These are phyloP conservation scores for Halichoeres trimaculatus DNA, from an alignment of 2,113 vertebrate genomes.

Conservation along the genomic window DNA sequence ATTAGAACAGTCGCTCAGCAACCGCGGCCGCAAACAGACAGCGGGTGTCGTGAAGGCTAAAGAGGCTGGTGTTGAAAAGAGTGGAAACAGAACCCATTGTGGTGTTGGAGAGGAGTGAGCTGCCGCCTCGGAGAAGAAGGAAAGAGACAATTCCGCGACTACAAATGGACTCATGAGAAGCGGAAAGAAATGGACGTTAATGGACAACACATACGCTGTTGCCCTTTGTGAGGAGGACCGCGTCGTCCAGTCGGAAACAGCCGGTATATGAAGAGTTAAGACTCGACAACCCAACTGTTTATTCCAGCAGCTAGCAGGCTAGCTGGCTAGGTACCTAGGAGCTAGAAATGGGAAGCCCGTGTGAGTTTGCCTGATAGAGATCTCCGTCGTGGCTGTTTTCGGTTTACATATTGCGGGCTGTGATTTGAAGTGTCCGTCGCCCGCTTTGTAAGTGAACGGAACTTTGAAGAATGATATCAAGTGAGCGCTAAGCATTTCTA, in stretches of 20 bases:
- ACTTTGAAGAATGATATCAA: conserved; percentile 74
- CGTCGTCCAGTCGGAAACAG: conserved; percentile 49
- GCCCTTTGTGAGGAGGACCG: conserved; percentile 51
- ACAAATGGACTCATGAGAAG: conserved; percentile 23
- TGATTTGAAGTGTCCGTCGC: conserved; percentile 37
- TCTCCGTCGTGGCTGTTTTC: conserved; percentile 38
- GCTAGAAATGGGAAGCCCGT: conserved; percentile 60
- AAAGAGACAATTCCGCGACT: conserved; percentile 22
- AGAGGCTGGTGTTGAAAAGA: conserved; percentile 78
- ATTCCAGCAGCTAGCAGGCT: conserved; percentile 82
- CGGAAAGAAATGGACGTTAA: conserved; percentile 43
- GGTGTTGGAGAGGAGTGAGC: conserved; percentile 75
- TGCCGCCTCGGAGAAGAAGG: conserved; percentile 41
- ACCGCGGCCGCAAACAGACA: conserved; percentile 74
- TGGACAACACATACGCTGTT: background rate
- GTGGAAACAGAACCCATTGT: conserved; percentile 78
- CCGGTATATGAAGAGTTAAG: conserved; percentile 78
- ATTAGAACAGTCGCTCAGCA: conserved; percentile 74
- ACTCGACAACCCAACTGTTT: conserved; percentile 77
- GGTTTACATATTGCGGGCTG: conserved; percentile 1
- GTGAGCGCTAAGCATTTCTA: conserved; percentile 53
- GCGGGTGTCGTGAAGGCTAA: conserved; percentile 75
- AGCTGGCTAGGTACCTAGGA: conserved; percentile 73
- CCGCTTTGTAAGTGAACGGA: conserved; percentile 39
- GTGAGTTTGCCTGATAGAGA: conserved; percentile 65